A percentile compares a stretch with the other conserved stretches of the same genome.
phyloP scores from a whole-genome alignment of 2,888 invertebrate genomes.

The Eledone cirrhosa region DNA sequence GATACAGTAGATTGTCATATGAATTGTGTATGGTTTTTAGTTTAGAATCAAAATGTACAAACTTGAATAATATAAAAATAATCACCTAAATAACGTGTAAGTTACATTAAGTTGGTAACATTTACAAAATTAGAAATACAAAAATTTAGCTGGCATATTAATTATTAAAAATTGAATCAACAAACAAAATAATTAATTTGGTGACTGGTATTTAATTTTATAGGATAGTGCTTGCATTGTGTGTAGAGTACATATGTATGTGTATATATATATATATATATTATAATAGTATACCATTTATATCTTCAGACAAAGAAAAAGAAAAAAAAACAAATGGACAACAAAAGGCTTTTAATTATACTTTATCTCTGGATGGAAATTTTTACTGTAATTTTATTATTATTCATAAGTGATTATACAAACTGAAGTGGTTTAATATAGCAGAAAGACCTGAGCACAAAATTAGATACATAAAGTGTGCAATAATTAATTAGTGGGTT shows the following conservation, averaged over 20 bases:
- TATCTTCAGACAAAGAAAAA: background rate
- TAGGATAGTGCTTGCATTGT: background rate
- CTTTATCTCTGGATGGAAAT: constrained; percentile 27
- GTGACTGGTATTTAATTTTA: background rate
- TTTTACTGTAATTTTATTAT: background rate
- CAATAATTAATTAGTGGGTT: constrained; percentile 19
- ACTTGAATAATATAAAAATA: too few relatives aligned
- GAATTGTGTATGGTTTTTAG: too few relatives aligned
- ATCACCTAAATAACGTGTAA: too few relatives aligned
- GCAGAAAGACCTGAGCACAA: constrained; percentile 23
- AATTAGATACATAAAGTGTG: constrained; percentile 24
- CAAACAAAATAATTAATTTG: background rate
- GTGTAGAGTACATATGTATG: too few relatives aligned
- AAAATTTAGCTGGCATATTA: too few relatives aligned
- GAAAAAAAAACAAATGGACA: constrained; percentile 18
- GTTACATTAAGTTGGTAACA: too few relatives aligned
- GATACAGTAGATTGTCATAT: too few relatives aligned
- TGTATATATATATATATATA: background rate
- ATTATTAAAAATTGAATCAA: too few relatives aligned
- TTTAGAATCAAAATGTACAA: too few relatives aligned
- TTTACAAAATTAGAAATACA: too few relatives aligned
- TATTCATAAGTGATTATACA: constrained; percentile 22
- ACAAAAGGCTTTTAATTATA: constrained; percentile 3
- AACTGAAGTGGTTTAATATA: constrained; percentile 18
- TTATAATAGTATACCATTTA: background rate